Percentiles rank a stretch among this genome's conserved stretches.
Conservation (phyloP, 2,113 vertebrate species). For the crab-eating macaque (Macaca fascicularis) region DNA sequence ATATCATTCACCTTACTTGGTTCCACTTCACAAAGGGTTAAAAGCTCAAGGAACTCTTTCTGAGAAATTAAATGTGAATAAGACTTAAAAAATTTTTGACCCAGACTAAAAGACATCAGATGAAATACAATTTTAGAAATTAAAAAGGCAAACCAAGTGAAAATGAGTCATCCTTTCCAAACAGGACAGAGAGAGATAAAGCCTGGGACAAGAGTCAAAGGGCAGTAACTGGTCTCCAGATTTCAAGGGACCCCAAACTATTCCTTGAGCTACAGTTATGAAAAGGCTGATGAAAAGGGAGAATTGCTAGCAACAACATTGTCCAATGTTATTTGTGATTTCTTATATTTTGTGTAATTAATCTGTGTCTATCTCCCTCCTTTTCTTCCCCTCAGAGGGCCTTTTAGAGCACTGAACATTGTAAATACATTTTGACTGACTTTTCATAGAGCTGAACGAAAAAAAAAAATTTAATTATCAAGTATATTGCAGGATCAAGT, state of each 20-base stretch:
- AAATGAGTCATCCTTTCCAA: background rate
- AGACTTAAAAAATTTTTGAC: background rate
- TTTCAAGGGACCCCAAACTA: background rate
- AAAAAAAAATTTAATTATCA: background rate
- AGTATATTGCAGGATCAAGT: background rate
- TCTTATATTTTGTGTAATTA: background rate
- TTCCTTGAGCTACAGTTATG: background rate
- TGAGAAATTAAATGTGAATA: background rate
- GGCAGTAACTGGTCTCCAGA: background rate
- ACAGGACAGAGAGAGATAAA: background rate
- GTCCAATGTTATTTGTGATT: background rate
- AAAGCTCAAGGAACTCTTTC: background rate
- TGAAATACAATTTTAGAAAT: background rate
- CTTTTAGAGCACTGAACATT: background rate
- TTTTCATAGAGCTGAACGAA: background rate
- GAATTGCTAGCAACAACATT: background rate
- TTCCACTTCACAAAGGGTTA: background rate
- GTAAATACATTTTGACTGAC: background rate
- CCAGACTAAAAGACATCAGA: background rate
- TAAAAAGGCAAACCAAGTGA: background rate
- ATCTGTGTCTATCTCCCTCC: background rate
- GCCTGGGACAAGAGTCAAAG: background rate
- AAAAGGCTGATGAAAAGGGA: background rate
- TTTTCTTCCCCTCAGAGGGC: background rate
- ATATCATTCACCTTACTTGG: background rate